A percentile compares a stretch with the other conserved stretches of the same genome.
Conservation (phyloP, 2,888 invertebrate genomes). For the Amphiduros pacificus region DNA sequence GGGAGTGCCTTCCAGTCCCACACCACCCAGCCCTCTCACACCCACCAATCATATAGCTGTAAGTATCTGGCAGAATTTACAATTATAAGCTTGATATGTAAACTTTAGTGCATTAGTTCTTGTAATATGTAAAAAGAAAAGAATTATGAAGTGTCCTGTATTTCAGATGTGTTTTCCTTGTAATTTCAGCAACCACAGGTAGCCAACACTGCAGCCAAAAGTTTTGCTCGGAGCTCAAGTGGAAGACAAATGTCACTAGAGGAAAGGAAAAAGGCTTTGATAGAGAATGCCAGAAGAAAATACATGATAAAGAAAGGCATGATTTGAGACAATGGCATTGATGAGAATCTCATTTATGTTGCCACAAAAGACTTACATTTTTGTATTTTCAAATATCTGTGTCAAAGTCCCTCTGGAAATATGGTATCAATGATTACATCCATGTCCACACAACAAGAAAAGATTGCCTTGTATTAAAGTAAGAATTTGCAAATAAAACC, state of each 20-base stretch:
- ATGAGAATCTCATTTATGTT: no score
- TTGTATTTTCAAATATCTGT: no score
- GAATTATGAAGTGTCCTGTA: neutral
- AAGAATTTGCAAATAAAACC: no score
- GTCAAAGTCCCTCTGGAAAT: no score
- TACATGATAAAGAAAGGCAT: conserved; percentile 74
- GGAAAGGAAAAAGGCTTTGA: conserved; percentile 77
- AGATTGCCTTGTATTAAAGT: no score
- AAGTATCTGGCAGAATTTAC: no score
- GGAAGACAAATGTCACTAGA: conserved; percentile 76
- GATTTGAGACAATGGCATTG: no score
- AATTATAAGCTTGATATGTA: no score
- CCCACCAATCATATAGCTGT: neutral
- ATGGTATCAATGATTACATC: no score
- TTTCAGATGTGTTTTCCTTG: neutral
- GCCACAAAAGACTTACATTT: no score
- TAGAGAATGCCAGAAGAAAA: conserved; percentile 74
- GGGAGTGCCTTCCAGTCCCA: neutral
- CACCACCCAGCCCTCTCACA: neutral
- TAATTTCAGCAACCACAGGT: conserved; percentile 11
- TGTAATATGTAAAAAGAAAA: neutral
- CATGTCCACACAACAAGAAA: no score
- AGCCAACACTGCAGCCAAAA: conserved; percentile 20
- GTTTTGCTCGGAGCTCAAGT: conserved; percentile 61
- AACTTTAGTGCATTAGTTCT: neutral